Evolutionary conservation across 2,888 invertebrate species (phyloP), one percentile per base, ranked within the genome.

Genomic region (Cataglyphis livida): DNA sequence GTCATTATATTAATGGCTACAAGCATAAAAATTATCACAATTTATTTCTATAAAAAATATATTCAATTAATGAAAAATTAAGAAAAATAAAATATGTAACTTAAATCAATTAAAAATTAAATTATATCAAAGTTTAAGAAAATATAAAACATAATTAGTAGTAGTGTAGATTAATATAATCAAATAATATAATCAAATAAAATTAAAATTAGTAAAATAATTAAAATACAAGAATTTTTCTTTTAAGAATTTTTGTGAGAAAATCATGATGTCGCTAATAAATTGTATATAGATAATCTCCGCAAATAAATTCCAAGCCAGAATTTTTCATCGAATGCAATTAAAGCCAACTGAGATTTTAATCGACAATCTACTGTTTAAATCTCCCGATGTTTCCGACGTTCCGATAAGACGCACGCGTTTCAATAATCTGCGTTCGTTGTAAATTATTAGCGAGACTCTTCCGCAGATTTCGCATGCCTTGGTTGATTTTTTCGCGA

Each of bases 361-460:
- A 32, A 59, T 78, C 78, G 38, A 12, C 66, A 66, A 65, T 75
- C 35, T 21, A 51, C 70, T 28, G 68, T 7, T 76, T 18, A 57
- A 76, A 76, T 76, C 68, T 41, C 41, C 21, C n/a, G 10, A 15
- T 28, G 41, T 68, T 78, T 51, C 25, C 15, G 9, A 41, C 41
- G 25, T 41, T 57, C 9, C n/a, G 78, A 78, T 78, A 68, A 75
- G 18, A 78, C 78, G 12, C 21, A 32, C 70, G 32, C 70, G 35
- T 78, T 78, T 70, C 70, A 70, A 70, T 78, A 68, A 85, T 82
- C 73, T 54, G 4, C 81, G 71, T 65, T 61, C 66, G 65, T 32
- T 68, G 61, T 71, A 84, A 85, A 85, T 84, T 66, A 32, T 57
- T 41, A 70, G 71, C 12, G 15, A 68, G 76, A 64, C 74, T 68